Base-by-base conservation (phyloP, 2,797 vertebrate species). In the Psittacula echo region DNA sequence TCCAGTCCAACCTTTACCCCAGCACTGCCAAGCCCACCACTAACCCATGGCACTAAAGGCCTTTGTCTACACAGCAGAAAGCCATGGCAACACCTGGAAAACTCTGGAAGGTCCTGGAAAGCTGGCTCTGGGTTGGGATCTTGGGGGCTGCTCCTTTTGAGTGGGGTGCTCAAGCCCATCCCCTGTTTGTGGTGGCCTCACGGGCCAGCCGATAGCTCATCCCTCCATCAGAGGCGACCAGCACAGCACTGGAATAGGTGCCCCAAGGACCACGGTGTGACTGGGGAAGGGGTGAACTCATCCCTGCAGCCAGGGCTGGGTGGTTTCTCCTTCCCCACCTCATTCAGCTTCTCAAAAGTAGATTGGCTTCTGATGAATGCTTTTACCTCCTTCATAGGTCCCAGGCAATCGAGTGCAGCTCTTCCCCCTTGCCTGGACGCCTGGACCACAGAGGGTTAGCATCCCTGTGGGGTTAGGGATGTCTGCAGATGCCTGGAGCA, bases 361-460 rank as follows among this genome's bases (percentile, higher is more conserved):
- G 88, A 85, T 93, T 89, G 88, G 76, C 85, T 94, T 95, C 90
- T 91, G 92, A 95, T 88, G 71, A 58, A 93, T 80, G 90, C 41
- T 77, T 71, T 4, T 4, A 19, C 41, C n/a, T 85, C 61, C 70
- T 77, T 8, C 1, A 12, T 56, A 86, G 79, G 85, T 88, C 73
- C 92, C 73, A 60, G 51, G 27, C 61, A 74, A 1, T 61, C 0
- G 0, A 85, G 65, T 9, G n/a, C 13, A 7, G 65, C 79, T 83
- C 44, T 86, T 80, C 14, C 30, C 42, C 2, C 0, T 13, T 8
- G 17, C 5, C 1, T 14, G 50, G 82, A 16, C 47, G 56, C 68
- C 65, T 4, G 21, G 51, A 83, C 61, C 61, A 8, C 16, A 0
- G 32, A 15, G 67, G 12, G 16, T 20, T 1, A 16, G 44, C 11